Percentiles rank a stretch among this genome's conserved stretches.
These are phyloP conservation scores for Tupaia chinensis DNA, from an alignment of 2,113 vertebrate genomes.

Conservation along the genomic window DNA sequence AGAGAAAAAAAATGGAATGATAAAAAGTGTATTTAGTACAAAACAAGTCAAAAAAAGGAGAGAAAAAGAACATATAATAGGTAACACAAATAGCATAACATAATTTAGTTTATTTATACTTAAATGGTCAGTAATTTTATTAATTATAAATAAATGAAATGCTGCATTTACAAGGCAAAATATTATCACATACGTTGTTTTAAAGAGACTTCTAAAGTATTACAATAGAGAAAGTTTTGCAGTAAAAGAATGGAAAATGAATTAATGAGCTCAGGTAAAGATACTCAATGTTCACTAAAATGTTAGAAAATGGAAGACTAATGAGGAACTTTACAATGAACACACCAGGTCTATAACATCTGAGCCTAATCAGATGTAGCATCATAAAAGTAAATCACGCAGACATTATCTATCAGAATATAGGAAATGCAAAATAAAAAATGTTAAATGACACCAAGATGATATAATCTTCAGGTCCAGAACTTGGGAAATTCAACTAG, in stretches of 20 bases:
- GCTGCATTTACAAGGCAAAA: neutral
- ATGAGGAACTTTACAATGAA: neutral
- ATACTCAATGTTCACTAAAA: neutral
- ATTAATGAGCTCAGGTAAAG: neutral
- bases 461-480: neutral
- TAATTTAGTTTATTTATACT: neutral
- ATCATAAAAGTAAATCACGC: neutral
- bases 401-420: neutral
- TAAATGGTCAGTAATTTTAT: neutral
- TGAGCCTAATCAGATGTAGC: neutral
- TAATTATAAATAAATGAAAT: neutral
- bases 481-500: neutral
- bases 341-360: neutral
- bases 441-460: neutral
- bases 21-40: neutral
- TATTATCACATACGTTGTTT: neutral
- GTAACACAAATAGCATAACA: neutral
- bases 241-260: neutral
- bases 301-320: neutral
- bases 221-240: neutral
- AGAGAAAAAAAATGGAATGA: neutral
- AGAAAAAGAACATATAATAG: neutral
- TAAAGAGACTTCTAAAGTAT: neutral
- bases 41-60: neutral
- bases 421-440: neutral